phyloP scores from a whole-genome alignment of 2,797 vertebrate species.

The Myioborus melanocephalus region DNA sequence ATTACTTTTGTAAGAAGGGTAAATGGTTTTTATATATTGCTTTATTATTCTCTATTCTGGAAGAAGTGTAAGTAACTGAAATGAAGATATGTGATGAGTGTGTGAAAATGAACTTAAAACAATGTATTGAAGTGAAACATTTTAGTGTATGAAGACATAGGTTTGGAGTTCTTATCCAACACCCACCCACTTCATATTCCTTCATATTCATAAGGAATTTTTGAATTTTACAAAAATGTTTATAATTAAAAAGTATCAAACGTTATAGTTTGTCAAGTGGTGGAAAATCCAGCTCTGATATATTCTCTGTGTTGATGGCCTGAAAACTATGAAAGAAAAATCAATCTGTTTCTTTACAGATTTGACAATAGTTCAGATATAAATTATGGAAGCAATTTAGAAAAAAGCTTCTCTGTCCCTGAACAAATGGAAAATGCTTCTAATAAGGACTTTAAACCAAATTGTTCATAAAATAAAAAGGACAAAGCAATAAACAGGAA shows the following conservation, averaged over 20 bases:
- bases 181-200: not conserved
- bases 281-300: not conserved
- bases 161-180: not conserved
- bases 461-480: not conserved
- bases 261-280: not conserved
- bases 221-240: not conserved
- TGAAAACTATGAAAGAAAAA: not conserved
- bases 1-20: not conserved
- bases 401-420: not conserved
- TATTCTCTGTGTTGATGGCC: not conserved
- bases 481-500: not conserved
- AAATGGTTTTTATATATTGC: not conserved
- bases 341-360: not conserved
- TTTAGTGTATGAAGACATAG: not conserved
- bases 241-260: not conserved
- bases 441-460: not conserved
- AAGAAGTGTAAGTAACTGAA: not conserved
- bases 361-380: not conserved
- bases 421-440: not conserved
- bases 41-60: not conserved
- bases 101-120: not conserved
- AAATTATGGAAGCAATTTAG: not conserved
- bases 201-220: not conserved
- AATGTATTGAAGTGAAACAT: not conserved
- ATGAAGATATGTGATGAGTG: not conserved